phyloP scores from a whole-genome alignment of 2,888 invertebrate genomes.

The Pedicia rivosa region DNA sequence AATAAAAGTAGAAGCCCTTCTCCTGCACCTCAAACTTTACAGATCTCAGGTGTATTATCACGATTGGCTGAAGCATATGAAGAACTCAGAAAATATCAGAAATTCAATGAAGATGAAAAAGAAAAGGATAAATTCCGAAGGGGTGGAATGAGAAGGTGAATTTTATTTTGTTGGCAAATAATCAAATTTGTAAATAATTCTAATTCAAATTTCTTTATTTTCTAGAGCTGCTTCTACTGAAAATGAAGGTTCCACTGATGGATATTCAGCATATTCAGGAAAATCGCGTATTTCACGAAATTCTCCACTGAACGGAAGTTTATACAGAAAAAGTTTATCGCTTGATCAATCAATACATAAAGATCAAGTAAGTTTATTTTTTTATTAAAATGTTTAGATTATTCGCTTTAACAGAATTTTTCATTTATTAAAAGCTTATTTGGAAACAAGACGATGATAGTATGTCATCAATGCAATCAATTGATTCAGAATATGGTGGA shows the following conservation, averaged over 20 bases:
- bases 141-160: slow-evolving; percentile 20
- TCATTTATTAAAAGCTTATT: slow-evolving; percentile 38
- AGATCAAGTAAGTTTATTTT: slow-evolving; percentile 24
- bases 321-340: slow-evolving; percentile 53
- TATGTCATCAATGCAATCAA: slow-evolving; percentile 65
- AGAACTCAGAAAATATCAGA: slow-evolving; percentile 41
- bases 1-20: slow-evolving; percentile 24
- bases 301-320: slow-evolving; percentile 33
- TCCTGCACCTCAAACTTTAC: slow-evolving; percentile 15
- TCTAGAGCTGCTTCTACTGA: slow-evolving; percentile 43
- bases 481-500: slow-evolving; percentile 46
- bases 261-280: slow-evolving; percentile 24
- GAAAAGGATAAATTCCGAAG: slow-evolving; percentile 33
- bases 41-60: slow-evolving; percentile 32
- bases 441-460: slow-evolving; percentile 77
- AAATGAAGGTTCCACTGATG: slow-evolving; percentile 37
- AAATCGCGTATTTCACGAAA: slow-evolving; percentile 22
- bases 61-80: slow-evolving; percentile 55
- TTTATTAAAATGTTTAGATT: neutral
- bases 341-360: slow-evolving; percentile 44
- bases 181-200: slow-evolving; percentile 1
- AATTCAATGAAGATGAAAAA: slow-evolving; percentile 34
- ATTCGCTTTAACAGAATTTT: neutral
- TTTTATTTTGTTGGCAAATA: neutral
- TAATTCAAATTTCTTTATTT: slow-evolving; percentile 8